These are phyloP conservation scores for Crotalus tigris DNA, from an alignment of 2,113 vertebrate genomes.

Conservation along the genomic window DNA sequence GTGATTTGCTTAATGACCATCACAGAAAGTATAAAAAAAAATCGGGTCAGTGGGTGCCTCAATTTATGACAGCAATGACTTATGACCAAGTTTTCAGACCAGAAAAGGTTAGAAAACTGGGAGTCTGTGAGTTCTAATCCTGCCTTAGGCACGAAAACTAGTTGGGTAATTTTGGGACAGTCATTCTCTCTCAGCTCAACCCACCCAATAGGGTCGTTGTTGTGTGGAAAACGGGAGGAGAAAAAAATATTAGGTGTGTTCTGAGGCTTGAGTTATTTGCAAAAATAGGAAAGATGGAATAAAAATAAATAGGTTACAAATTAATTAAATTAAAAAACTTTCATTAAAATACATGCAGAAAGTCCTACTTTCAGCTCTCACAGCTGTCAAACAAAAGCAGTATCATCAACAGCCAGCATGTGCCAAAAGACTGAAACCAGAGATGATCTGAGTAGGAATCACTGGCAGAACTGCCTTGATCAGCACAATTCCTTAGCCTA, in stretches of 20 bases:
- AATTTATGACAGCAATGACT: not conserved
- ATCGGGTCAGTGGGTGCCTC: not conserved
- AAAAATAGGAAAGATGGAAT: not conserved
- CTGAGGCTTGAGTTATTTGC: not conserved
- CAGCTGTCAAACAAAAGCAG: conserved; percentile 8
- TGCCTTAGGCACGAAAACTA: too few species aligned
- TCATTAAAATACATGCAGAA: conserved; percentile 3
- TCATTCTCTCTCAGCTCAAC: not conserved
- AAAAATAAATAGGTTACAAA: not conserved
- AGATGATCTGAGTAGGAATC: conserved; percentile 1
- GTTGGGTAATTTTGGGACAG: not conserved
- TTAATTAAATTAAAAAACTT: not conserved
- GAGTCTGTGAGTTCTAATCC: too few species aligned
- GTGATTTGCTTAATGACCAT: not conserved
- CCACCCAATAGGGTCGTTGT: not conserved
- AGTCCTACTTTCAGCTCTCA: not conserved
- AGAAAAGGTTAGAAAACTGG: not conserved
- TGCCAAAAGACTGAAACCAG: conserved; percentile 15
- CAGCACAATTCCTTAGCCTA: not conserved
- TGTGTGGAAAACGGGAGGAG: not conserved
- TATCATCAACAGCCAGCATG: not conserved
- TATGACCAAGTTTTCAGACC: not conserved
- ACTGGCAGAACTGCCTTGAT: not conserved
- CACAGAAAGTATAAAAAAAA: not conserved
- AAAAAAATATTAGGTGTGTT: not conserved